Percentiles rank a stretch among this genome's conserved stretches.
Evolutionary conservation across 2,888 invertebrate species (phyloP).

Genomic region (Nasonia oneida): DNA sequence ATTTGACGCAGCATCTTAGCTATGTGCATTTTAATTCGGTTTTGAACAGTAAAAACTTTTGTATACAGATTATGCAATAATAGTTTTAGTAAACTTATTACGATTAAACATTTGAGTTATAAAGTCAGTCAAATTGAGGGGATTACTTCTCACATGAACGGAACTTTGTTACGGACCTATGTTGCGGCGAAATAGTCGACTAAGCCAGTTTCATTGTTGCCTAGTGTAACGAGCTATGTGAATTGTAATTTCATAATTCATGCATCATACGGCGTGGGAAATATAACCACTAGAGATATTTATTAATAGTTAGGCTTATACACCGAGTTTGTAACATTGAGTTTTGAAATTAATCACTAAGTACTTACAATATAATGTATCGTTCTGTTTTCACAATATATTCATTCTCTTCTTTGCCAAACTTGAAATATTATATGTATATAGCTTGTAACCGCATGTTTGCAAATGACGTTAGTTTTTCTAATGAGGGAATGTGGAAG

Average conservation of each 20-base stretch:
- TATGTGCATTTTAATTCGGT: no score
- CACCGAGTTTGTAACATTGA: neutral
- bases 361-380: no score
- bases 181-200: neutral
- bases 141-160: neutral
- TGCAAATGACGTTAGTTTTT: slow-evolving; percentile 17
- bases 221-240: slow-evolving; percentile 22
- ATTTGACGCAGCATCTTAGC: neutral
- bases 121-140: neutral
- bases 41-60: no score
- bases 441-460: neutral
- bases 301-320: neutral
- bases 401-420: no score
- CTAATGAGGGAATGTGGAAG: neutral
- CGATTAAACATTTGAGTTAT: slow-evolving; percentile 27
- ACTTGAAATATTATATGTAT: neutral
- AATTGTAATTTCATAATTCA: slow-evolving; percentile 34
- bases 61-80: no score
- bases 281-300: neutral
- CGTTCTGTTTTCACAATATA: neutral
- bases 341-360: neutral
- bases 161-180: slow-evolving; percentile 3
- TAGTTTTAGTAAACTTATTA: slow-evolving; percentile 7
- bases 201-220: slow-evolving; percentile 11
- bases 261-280: neutral